Evolutionary conservation across 2,888 invertebrate genomes (phyloP), one percentile per base, ranked within the genome.

Genomic region (Lycophotia porphyrea): DNA sequence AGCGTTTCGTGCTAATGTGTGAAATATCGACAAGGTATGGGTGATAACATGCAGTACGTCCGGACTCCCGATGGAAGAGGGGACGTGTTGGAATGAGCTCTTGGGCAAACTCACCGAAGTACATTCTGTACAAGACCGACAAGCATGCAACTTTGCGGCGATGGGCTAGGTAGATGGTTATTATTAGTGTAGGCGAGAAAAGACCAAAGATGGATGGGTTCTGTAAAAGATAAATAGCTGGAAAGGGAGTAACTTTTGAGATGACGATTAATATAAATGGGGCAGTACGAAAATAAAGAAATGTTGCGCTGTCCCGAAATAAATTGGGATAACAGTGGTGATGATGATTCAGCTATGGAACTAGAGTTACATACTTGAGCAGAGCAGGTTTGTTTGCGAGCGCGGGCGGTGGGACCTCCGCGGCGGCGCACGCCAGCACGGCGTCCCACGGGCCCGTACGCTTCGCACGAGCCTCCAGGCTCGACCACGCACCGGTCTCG

Each of bases 391-490:
- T 80, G 80, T 90, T 89, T 9, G 90, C 88, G 0, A 68, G 47
- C 3, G 82, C 72, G 5, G 75, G 78, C 1, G 91, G 84, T n/a
- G 92, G 90, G 8, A 88, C 76, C 15, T 84, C 88, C 0, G 92
- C 89, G 7, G 92, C 91, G n/a, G 85, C 76, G 85, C 95, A 94
- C 31, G 92, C 90, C 61, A 96, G 75, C 73, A 93, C 92, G 70
- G 91, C 93, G 93, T 96, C 95, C 95, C 95, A 96, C 31, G 93
- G 95, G 0, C 96, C 95, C 24, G 85, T 44, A 71, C 91, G 89
- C 3, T 84, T 80, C 44, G 93, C 94, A 31, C 85, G 82, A 65
- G 83, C 83, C 86, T 94, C 94, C 60, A 95, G 81, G n/a, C 88
- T 76, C 31, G 78, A 65, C 94, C 94, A 95, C 63, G 91, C 89